Base-by-base conservation (phyloP, 2,113 vertebrate genomes). In the Thermophis baileyi region DNA sequence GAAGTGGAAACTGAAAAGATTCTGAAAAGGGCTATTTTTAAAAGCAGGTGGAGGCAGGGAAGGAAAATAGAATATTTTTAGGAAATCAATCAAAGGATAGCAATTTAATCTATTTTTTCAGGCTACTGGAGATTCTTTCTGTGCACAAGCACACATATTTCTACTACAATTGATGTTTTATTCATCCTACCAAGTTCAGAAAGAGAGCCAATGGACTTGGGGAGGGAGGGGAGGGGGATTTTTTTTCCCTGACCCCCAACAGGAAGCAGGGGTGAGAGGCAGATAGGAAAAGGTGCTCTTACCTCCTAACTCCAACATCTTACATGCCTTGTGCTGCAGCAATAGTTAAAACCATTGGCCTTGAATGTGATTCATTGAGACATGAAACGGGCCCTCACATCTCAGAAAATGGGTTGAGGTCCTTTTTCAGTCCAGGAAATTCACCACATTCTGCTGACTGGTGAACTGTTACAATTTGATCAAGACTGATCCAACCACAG, bases 71-170 rank as follows among this genome's bases (percentile, higher is more conserved):
- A 93, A 90, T 95, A 89, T 89, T 91, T 92, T 8, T 85, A 89
- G 85, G 92, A 90, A 88, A 93, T 95, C 95, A 91, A 94, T 90
- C 94, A 25, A 4, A 95, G 90, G 93, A 96, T 40, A 44, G 74
- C 91, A 47, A 11, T 95, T 94, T 93, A 49, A 81, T 57, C 60
- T 53, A 95, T 90, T 96, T 94, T 44, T 94, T 47, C 85, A 95
- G 94, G 92, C 91, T 88, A 85, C 90, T 16, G 88, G 90, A 94
- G 94, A 96, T 91, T 88, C 92, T 96, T 85, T 46, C 91, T 6
- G 16, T 27, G 0, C 47, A 91, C 89, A 90, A 86, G 88, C 93
- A 93, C 60, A 85, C 22, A 50, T 89, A 89, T 92, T 97, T 92
- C 93, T 97, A 96, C 95, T 96, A 40, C 35, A 40, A 3, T 40